These are phyloP conservation scores for Natrix natrix DNA, from an alignment of 2,797 vertebrate species.

Conservation along the genomic window DNA sequence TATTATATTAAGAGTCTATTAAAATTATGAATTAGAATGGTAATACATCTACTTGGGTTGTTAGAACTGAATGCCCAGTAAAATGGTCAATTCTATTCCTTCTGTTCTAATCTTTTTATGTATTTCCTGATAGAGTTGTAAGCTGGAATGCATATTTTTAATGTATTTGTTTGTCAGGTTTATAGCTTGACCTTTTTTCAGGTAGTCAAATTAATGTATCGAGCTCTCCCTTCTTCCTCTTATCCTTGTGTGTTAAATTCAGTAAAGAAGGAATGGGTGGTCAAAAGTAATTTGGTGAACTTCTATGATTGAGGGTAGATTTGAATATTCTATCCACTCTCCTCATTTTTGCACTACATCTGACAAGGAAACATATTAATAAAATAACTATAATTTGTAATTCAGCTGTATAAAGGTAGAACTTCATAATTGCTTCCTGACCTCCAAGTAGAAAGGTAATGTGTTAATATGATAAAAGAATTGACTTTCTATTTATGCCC, in stretches of 20 bases:
- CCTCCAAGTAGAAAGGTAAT: neutral
- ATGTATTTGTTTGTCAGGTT: neutral
- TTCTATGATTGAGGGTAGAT: neutral
- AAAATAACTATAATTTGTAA: neutral
- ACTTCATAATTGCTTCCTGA: neutral
- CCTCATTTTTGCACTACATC: neutral
- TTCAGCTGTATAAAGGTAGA: neutral
- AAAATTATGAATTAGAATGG: slow-evolving; percentile 12
- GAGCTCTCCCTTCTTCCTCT: neutral
- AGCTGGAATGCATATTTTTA: neutral
- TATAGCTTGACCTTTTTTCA: neutral
- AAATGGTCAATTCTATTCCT: neutral
- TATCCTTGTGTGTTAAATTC: neutral
- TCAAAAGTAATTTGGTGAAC: neutral
- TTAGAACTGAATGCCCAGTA: neutral
- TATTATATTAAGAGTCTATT: neutral
- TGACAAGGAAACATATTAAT: neutral
- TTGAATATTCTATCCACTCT: neutral
- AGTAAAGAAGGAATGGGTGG: neutral
- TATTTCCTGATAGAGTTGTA: neutral
- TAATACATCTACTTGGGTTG: neutral
- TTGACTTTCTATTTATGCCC: slow-evolving; percentile 45
- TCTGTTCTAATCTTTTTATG: neutral
- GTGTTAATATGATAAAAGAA: slow-evolving; percentile 12
- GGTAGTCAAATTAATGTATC: neutral